Base-by-base conservation (phyloP, 2,888 invertebrate genomes). In the Hecatera dysodea region DNA sequence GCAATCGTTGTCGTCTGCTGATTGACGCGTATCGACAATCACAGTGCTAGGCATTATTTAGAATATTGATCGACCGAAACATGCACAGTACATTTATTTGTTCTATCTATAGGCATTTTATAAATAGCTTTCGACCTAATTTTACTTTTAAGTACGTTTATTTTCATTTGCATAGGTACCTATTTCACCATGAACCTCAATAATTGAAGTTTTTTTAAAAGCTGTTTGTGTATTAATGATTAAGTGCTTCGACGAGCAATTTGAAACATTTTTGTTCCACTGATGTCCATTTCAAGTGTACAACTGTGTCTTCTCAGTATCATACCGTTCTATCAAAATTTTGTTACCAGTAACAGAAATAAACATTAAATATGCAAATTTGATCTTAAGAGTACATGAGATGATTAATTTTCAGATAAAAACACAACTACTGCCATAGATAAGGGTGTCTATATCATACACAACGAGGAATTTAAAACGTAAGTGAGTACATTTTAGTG, bases 391-490 rank as follows among this genome's bases (percentile, higher is more conserved):
- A 60, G 65, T 63, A 72, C 39, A 73, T 44, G 56, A 65, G 44
- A 69, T 80, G 68, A 69, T 67, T 83, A 70, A 76, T 82, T 91
- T 93, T 81, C 87, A 93, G 93, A 93, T 92, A 93, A 91, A 86
- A 88, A 87, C 81, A 78, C 83, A 80, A 78, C 88, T 61, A 84
- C 88, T 71, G 85, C 86, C 76, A 81, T 86, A 85, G 91, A 92
- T 88, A 92, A 89, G 86, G 89, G 89, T 81, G 88, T 92, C 67
- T 90, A 91, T 82, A 83, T 90, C 66, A 86, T 88, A 83, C 85
- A 84, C 84, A 85, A 77, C 52, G 86, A 90, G 80, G 90, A 92
- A 87, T 86, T 87, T 80, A 90, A 92, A 91, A 92, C 89, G 94
- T 93, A 89, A 93, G 93, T 93, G 88, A 92, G 91, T 92, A 90